Percentiles rank a stretch among this genome's conserved stretches.
These are phyloP conservation scores for Eulimnadia texana DNA, from an alignment of 1,140 invertebrate genomes.

Conservation along the genomic window DNA sequence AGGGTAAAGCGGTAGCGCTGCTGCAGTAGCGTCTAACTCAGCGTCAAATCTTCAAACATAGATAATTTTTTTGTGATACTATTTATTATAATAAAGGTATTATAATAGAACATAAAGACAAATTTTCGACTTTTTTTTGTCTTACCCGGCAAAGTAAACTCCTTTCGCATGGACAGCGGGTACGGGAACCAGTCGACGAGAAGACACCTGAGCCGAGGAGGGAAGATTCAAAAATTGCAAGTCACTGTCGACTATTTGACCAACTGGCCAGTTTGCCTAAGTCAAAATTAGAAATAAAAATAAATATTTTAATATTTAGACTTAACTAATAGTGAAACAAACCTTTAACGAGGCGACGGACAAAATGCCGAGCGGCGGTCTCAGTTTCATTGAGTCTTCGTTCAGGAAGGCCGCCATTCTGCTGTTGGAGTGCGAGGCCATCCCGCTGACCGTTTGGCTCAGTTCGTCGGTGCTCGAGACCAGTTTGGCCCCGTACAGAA, in stretches of 20 bases:
- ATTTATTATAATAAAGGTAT: no score
- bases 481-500: conserved; percentile 7
- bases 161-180: conserved; percentile 2
- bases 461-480: not conserved
- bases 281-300: not conserved
- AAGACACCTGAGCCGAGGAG: not conserved
- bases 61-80: no score
- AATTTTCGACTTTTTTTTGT: no score
- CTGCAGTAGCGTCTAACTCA: conserved; percentile 10
- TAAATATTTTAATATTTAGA: not conserved
- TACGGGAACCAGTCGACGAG: conserved; percentile 5
- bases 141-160: conserved; percentile 8
- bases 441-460: not conserved
- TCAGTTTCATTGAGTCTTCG: not conserved
- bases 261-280: not conserved
- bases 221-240: conserved; percentile 9
- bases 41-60: conserved; percentile 8
- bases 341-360: conserved; percentile 9
- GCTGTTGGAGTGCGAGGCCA: not conserved
- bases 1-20: conserved; percentile 5
- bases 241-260: not conserved
- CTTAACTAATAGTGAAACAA: not conserved
- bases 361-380: conserved; percentile 9
- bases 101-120: no score
- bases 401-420: not conserved